These are phyloP conservation scores for Athrips mouffetella DNA, from an alignment of 2,888 invertebrate species.

Conservation along the genomic window DNA sequence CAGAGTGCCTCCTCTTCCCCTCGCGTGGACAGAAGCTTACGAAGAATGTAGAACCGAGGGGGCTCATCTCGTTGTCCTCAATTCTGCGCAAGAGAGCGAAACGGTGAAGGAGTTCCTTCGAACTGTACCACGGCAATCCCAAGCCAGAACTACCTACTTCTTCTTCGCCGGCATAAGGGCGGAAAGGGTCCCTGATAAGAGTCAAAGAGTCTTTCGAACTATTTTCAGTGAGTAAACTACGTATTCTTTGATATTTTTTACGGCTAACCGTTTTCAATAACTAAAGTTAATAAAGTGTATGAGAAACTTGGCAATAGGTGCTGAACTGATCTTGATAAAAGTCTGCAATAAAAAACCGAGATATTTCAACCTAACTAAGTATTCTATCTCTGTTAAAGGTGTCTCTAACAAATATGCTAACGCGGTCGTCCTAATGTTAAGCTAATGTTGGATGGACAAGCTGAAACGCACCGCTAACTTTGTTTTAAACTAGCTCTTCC, in stretches of 20 bases:
- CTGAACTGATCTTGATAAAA: no score
- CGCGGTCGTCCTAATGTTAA: no score
- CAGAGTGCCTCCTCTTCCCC: slow-evolving; percentile 36
- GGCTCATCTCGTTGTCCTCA: slow-evolving; percentile 50
- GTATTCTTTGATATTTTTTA: not conserved
- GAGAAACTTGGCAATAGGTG: no score
- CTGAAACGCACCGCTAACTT: no score
- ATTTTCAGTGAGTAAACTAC: slow-evolving; percentile 50
- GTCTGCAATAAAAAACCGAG: no score
- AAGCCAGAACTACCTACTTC: slow-evolving; percentile 33
- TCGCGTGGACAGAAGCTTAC: slow-evolving; percentile 54
- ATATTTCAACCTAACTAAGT: no score
- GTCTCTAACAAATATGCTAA: no score
- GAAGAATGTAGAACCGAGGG: slow-evolving; percentile 47
- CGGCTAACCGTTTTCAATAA: no score
- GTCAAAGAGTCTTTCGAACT: slow-evolving; percentile 47
- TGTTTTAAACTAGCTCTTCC: no score
- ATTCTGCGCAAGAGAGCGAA: slow-evolving; percentile 44
- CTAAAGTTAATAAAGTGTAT: no score
- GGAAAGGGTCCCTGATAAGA: slow-evolving; percentile 27
- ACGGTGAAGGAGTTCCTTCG: slow-evolving; percentile 37
- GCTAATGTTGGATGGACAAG: no score
- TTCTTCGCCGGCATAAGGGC: slow-evolving; percentile 54
- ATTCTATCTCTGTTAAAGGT: no score
- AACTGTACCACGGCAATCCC: slow-evolving; percentile 12